Conservation (phyloP, 2,888 invertebrate genomes). For the Trachelus troglodyta region DNA sequence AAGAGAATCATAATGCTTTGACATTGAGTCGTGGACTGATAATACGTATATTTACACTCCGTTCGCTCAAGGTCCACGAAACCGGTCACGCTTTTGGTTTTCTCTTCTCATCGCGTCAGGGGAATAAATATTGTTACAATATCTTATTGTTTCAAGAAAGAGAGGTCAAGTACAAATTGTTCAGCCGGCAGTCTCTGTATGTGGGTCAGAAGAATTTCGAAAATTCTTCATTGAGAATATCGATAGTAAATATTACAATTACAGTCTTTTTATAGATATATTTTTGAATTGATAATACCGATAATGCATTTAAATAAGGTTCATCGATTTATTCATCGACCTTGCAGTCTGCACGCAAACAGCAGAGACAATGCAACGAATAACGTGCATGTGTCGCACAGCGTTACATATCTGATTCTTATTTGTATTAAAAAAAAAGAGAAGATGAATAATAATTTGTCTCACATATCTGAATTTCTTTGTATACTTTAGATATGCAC, state of each 20-base stretch:
- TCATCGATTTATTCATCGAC: conserved; percentile 35
- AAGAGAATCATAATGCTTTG: neutral
- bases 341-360: conserved; percentile 10
- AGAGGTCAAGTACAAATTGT: neutral
- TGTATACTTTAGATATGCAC: neutral
- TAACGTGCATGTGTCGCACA: neutral
- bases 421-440: neutral
- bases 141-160: neutral
- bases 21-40: neutral
- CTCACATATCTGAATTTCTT: neutral
- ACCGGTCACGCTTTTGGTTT: neutral
- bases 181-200: neutral
- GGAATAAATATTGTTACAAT: neutral
- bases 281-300: conserved; percentile 32
- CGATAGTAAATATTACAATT: neutral
- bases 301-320: conserved; percentile 34
- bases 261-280: neutral
- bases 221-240: neutral
- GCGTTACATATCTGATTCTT: neutral
- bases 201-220: neutral
- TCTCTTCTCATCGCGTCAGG: neutral
- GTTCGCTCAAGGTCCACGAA: neutral
- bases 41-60: neutral
- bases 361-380: neutral
- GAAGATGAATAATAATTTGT: neutral